Evolutionary conservation across 2,888 invertebrate species (phyloP), one percentile per base, ranked within the genome.

Genomic region (Boloria euphrosyne): DNA sequence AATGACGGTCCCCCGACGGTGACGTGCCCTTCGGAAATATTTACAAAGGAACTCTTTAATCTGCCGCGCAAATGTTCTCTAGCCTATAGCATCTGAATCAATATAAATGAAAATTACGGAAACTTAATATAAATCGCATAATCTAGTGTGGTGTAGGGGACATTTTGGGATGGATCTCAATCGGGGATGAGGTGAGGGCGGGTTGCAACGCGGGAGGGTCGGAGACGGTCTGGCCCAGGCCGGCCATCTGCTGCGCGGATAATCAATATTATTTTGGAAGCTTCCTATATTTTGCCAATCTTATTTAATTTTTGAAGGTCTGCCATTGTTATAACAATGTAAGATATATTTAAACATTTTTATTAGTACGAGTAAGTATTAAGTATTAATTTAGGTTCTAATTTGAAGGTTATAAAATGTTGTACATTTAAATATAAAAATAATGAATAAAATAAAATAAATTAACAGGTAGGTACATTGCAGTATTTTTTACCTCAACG

Each of bases 61-160:
- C 78, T 78, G 78, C 73, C 75, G 81, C 77, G 76, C 82, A 80
- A 87, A 84, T 84, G 85, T 84, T 85, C 84, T 79, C 81, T 76
- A 78, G 73, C 70, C 79, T 65, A 53, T 66, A 68, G 76, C 78
- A 78, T 78, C 81, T 76, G 81, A 80, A 81, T 86, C 90, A 87
- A 87, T 89, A 85, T 82, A 81, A 86, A 86, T 86, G 83, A 87
- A 85, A 89, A 89, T 88, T 86, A 86, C 89, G 90, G 89, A 91
- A 91, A 92, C 89, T 87, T 88, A 90, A 90, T 91, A 90, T 90
- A 91, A 91, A 90, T 89, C 88, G 89, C 84, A 90, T 91, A 90
- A 91, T 88, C 86, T 83, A 86, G 84, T 88, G 81, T 83, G 80
- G 82, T 83, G 83, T 82, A 83, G 88, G 91, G 90, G 87, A 85